A percentile compares a stretch with the other conserved stretches of the same genome.
These are phyloP conservation scores for Barypeithes pellucidus DNA, from an alignment of 2,888 invertebrate genomes.

Conservation along the genomic window DNA sequence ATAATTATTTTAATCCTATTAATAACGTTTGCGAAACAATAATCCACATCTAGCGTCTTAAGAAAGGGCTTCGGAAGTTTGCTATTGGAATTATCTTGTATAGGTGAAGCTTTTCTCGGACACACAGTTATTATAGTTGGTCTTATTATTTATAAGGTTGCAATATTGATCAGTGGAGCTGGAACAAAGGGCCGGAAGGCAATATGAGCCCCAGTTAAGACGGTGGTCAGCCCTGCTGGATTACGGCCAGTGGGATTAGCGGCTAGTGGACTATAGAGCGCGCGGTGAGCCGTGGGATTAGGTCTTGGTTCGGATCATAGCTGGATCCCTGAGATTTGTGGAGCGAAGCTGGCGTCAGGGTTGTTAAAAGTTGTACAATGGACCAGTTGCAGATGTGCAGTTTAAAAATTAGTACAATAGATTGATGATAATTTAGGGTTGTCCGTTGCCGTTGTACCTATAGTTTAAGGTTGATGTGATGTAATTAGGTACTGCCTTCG, in stretches of 20 bases:
- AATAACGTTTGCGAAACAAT: slow-evolving; percentile 31
- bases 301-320: slow-evolving; percentile 68
- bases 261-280: slow-evolving; percentile 71
- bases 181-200: slow-evolving; percentile 71
- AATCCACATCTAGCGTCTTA: slow-evolving; percentile 36
- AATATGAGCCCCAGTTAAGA: slow-evolving; percentile 72
- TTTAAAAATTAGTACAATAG: not conserved
- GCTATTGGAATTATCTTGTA: slow-evolving; percentile 50
- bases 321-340: slow-evolving; percentile 69
- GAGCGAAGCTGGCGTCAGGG: slow-evolving; percentile 34
- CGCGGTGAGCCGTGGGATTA: slow-evolving; percentile 71
- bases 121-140: slow-evolving; percentile 64
- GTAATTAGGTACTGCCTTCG: no score
- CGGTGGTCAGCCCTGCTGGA: slow-evolving; percentile 72
- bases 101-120: slow-evolving; percentile 49
- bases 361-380: slow-evolving; percentile 13
- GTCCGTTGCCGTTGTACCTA: no score
- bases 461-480: no score
- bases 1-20: slow-evolving; percentile 11
- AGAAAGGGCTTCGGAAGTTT: slow-evolving; percentile 46
- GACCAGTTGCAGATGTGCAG: not conserved
- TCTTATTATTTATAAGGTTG: slow-evolving; percentile 72
- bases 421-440: no score
- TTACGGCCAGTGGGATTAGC: slow-evolving; percentile 71
- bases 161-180: slow-evolving; percentile 70